Evolutionary conservation across 2,888 invertebrate genomes (phyloP), one percentile per base, ranked within the genome.

Genomic region (Orthosia incerta): DNA sequence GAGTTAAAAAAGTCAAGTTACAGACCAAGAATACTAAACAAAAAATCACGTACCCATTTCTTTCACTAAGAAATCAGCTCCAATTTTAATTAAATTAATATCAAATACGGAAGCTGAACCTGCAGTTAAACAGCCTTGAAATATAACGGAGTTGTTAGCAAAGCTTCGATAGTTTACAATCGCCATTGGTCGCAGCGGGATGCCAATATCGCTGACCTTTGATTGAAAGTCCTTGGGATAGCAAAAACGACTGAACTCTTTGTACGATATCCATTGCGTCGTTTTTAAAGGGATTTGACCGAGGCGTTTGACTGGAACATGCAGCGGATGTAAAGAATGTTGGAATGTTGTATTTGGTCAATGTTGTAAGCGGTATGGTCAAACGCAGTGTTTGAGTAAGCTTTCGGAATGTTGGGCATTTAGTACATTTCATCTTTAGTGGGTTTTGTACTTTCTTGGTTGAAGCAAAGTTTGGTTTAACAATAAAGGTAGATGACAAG

Each of bases 131-230:
- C 53, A 74, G 56, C 81, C 81, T 79, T 81, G 79, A 61, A 60
- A 50, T 18, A 39, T 75, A 79, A 81, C 81, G 56, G 81, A 20
- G 63, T 66, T 69, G 45, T 51, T 59, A 74, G 31, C 66, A 50
- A 71, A 63, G 51, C 31, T 26, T 20, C 23, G 55, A 74, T 56
- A 73, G 66, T 78, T 69, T 50, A 73, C 75, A 78, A 74, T 83
- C 55, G 50, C 68, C 72, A 69, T 71, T 71, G 75, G 66, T 73
- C 83, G 18, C 83, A 66, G 83, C 73, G 73, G 81, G 81, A 69
- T 60, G 62, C 66, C 76, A 62, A 53, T 69, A 69, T 26, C 69
- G 26, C 31, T 74, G 77, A 73, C 80, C 77, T 80, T 77, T 63
- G 31, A 39, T 67, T 64, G 26, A 68, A 50, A 67, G 62, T 70